These are phyloP conservation scores for Aeoliscus strigatus DNA, from an alignment of 2,797 vertebrate genomes.

Conservation along the genomic window DNA sequence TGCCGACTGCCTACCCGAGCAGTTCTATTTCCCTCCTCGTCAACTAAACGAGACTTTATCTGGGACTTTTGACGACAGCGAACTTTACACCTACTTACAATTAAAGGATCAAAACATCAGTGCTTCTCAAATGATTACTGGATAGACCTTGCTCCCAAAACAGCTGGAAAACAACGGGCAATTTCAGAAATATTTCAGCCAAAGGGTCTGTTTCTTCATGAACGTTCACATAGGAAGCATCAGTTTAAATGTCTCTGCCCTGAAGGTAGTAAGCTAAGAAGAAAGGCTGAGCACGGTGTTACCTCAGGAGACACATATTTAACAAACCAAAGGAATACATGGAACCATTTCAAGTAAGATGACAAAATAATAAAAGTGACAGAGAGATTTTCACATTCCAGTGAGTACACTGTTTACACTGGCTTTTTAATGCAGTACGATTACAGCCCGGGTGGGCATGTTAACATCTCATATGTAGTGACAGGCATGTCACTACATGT, in stretches of 20 bases:
- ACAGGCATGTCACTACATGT: conserved; percentile 51
- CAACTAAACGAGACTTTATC: conserved; percentile 35
- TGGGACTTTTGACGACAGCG: conserved; percentile 27
- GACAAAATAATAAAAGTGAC: too few relatives aligned
- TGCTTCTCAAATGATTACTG: neutral
- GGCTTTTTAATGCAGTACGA: conserved; percentile 8
- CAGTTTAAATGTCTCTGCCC: too few relatives aligned
- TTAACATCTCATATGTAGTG: conserved; percentile 33
- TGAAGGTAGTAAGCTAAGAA: too few relatives aligned
- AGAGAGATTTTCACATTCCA: too few relatives aligned
- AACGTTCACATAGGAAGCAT: too few relatives aligned
- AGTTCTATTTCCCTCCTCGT: conserved; percentile 40
- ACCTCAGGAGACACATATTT: too few relatives aligned
- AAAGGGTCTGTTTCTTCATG: too few relatives aligned
- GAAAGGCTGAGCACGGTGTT: too few relatives aligned
- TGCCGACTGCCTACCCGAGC: conserved; percentile 38
- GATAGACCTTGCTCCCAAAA: neutral
- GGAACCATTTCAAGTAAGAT: too few relatives aligned
- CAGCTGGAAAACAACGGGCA: neutral
- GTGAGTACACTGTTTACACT: too few relatives aligned
- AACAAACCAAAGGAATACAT: too few relatives aligned
- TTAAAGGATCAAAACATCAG: conserved; percentile 2
- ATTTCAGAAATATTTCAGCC: too few relatives aligned
- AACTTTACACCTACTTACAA: conserved; percentile 24
- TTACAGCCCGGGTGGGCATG: conserved; percentile 14